Evolutionary conservation across 2,113 vertebrate genomes (phyloP).

Genomic region (Varanus salvator): DNA sequence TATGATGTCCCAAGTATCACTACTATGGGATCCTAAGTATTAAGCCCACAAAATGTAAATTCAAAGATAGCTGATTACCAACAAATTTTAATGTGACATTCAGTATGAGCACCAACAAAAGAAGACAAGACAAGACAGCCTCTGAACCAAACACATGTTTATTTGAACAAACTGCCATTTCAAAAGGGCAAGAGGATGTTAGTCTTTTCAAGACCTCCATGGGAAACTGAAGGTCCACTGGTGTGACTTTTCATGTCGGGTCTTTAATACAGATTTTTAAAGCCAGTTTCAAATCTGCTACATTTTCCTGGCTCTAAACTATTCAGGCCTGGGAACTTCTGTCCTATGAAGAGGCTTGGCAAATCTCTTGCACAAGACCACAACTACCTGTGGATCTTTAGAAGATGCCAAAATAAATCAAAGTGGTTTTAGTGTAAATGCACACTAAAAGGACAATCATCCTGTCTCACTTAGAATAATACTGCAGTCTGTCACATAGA

Average conservation of each 20-base stretch:
- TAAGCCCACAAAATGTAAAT: not conserved
- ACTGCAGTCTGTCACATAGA: not conserved
- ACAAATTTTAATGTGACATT: not conserved
- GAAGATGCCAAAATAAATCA: not conserved
- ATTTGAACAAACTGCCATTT: not conserved
- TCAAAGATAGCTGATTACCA: not conserved
- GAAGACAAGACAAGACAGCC: no score
- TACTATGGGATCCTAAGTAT: not conserved
- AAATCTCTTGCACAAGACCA: not conserved
- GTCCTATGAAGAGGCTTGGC: no score
- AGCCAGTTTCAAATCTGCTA: not conserved
- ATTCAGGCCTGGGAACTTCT: not conserved
- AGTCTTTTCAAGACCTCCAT: not conserved
- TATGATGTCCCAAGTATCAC: not conserved
- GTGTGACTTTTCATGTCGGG: no score
- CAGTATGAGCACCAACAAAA: not conserved
- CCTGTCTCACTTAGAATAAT: not conserved
- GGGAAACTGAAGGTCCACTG: not conserved
- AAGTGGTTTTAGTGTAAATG: not conserved
- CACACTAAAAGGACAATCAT: not conserved
- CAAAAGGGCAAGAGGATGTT: not conserved
- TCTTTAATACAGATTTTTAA: no score
- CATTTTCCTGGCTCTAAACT: not conserved
- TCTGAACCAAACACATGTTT: no score
- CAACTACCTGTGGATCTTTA: not conserved